These are phyloP conservation scores for Trichogramma pretiosum DNA, from an alignment of 1,140 invertebrate genomes.

Conservation along the genomic window DNA sequence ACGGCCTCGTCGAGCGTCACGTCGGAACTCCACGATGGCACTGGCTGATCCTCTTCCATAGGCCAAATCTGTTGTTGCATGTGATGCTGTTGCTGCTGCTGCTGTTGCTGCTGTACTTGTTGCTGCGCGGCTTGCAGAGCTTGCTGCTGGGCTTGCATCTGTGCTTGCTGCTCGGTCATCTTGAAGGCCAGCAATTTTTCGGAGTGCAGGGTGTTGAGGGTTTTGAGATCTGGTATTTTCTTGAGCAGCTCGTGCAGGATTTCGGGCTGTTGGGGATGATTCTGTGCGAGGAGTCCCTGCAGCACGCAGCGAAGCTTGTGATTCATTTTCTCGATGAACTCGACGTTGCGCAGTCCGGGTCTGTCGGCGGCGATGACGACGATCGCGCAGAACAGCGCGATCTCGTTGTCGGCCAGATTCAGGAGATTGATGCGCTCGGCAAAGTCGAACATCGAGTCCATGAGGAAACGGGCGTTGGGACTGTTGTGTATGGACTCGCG, in stretches of 20 bases:
- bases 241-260: constrained; percentile 81
- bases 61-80: constrained; percentile 45
- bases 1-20: constrained; percentile 66
- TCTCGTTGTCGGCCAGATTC: constrained; percentile 81
- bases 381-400: constrained; percentile 89
- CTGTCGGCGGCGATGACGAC: constrained; percentile 90
- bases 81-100: constrained; percentile 32
- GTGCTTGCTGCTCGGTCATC: constrained; percentile 78
- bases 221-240: constrained; percentile 89
- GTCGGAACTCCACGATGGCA: constrained; percentile 57
- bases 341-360: constrained; percentile 82
- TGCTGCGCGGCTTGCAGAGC: constrained; percentile 30
- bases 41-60: constrained; percentile 40
- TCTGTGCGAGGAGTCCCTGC: constrained; percentile 78
- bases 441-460: constrained; percentile 96
- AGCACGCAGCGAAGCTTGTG: constrained; percentile 75
- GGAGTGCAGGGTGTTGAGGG: constrained; percentile 90
- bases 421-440: constrained; percentile 87
- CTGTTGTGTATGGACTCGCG: constrained; percentile 81
- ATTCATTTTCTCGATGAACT: constrained; percentile 88
- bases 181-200: constrained; percentile 91
- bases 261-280: constrained; percentile 69
- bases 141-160: constrained; percentile 55
- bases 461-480: constrained; percentile 85
- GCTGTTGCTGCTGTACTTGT: constrained; percentile 15